Evolutionary conservation across 1,140 invertebrate species (phyloP).

Genomic region (Scaptomyza graminum): DNA sequence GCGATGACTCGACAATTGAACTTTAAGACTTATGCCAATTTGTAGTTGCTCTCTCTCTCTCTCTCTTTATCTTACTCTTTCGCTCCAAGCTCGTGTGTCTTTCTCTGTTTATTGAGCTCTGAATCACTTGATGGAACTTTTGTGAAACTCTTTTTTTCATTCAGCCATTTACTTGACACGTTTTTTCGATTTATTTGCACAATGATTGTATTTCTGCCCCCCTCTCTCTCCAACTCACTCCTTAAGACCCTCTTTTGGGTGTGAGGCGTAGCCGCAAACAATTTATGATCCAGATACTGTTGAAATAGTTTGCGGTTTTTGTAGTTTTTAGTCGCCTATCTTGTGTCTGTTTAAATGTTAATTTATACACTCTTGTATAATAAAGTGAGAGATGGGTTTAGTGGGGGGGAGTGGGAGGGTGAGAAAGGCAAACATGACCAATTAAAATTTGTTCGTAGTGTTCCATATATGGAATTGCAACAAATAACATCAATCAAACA

Average conservation of each 20-base stretch:
- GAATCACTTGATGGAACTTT: constrained; percentile 31
- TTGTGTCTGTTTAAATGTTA: constrained; percentile 27
- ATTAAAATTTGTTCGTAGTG: constrained; percentile 23
- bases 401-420: too few relatives aligned
- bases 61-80: constrained; percentile 11
- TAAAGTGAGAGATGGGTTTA: constrained; percentile 1
- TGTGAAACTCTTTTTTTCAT: constrained; percentile 51
- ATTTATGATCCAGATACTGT: constrained; percentile 1
- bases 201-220: constrained; percentile 25
- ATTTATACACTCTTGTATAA: constrained; percentile 17
- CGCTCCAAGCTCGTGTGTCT: constrained; percentile 5
- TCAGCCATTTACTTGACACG: constrained; percentile 59
- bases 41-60: constrained; percentile 2
- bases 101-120: constrained; percentile 12
- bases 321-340: neutral
- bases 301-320: neutral
- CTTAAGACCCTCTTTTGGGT: neutral
- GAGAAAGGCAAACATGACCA: constrained; percentile 5
- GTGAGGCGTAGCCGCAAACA: neutral
- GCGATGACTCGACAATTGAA: constrained; percentile 45
- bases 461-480: constrained; percentile 23
- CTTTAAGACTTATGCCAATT: constrained; percentile 40
- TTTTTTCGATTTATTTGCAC: constrained; percentile 71
- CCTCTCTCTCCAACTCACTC: neutral
- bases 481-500: constrained; percentile 46